These are phyloP conservation scores for Olivierus martensii DNA, from an alignment of 1,140 invertebrate species.

Conservation along the genomic window DNA sequence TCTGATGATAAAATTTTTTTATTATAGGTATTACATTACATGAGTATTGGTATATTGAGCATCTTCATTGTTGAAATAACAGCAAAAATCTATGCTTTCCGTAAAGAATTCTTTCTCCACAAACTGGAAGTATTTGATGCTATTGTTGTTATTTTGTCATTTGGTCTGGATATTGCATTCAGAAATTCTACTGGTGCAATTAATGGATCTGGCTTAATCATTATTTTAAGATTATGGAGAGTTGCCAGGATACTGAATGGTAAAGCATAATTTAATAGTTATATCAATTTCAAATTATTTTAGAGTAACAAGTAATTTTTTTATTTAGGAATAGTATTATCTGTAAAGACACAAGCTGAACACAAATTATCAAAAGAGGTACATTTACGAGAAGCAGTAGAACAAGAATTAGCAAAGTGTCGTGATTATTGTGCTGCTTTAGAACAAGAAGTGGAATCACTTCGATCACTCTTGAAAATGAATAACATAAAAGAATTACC, in stretches of 20 bases:
- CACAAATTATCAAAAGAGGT: slow-evolving; percentile 27
- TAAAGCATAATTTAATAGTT: slow-evolving; percentile 14
- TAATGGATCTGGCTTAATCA: slow-evolving; percentile 27
- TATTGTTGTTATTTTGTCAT: slow-evolving; percentile 29
- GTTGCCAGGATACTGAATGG: slow-evolving; percentile 31
- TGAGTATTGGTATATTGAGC: slow-evolving; percentile 26
- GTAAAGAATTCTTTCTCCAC: slow-evolving; percentile 29
- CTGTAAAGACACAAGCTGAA: slow-evolving; percentile 30
- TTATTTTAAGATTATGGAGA: slow-evolving; percentile 30
- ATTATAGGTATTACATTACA: slow-evolving; percentile 26
- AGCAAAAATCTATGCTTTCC: slow-evolving; percentile 27
- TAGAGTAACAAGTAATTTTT: neutral
- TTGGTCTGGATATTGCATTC: slow-evolving; percentile 31
- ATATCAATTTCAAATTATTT: neutral
- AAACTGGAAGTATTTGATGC: slow-evolving; percentile 34
- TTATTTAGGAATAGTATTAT: slow-evolving; percentile 30
- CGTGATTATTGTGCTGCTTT: slow-evolving; percentile 20
- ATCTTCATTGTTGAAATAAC: slow-evolving; percentile 31
- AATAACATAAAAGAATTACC: slow-evolving; percentile 8
- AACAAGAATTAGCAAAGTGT: slow-evolving; percentile 30
- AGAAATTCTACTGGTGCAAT: slow-evolving; percentile 3
- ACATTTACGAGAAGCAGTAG: slow-evolving; percentile 23
- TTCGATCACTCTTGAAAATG: slow-evolving; percentile 6
- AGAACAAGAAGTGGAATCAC: slow-evolving; percentile 11
- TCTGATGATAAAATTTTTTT: no score